Evolutionary conservation across 1,140 invertebrate genomes (phyloP).

Genomic region (Procambarus clarkii): DNA sequence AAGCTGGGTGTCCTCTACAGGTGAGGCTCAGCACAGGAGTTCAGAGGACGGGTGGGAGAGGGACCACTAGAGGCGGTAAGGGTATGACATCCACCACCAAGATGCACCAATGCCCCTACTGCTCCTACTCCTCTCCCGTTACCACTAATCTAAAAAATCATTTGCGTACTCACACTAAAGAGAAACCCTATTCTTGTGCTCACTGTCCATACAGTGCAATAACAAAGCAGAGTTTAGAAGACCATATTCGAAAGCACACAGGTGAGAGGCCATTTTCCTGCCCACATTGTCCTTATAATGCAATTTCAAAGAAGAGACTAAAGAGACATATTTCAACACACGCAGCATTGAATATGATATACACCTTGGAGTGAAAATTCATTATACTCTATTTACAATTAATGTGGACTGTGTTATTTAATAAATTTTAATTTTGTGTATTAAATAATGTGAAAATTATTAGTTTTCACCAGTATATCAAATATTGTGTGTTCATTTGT

Average conservation of each 20-base stretch:
- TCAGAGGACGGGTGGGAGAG: constrained; percentile 20
- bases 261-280: constrained; percentile 35
- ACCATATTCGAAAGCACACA: constrained; percentile 33
- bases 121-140: constrained; percentile 35
- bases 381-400: too few relatives aligned
- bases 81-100: constrained; percentile 24
- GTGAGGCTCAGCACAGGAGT: constrained; percentile 42
- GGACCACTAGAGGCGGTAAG: constrained; percentile 19
- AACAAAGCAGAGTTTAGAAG: constrained; percentile 44
- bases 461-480: too few relatives aligned
- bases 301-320: constrained; percentile 38
- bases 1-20: constrained; percentile 58
- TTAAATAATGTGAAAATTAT: too few relatives aligned
- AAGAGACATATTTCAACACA: constrained; percentile 26
- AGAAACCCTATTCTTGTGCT: constrained; percentile 36
- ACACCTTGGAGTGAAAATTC: too few relatives aligned
- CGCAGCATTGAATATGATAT: neutral
- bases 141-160: constrained; percentile 51
- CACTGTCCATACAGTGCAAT: constrained; percentile 43
- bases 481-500: too few relatives aligned
- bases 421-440: too few relatives aligned
- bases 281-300: constrained; percentile 32
- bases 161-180: constrained; percentile 46
- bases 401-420: too few relatives aligned
- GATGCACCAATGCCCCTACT: constrained; percentile 37